Evolutionary conservation across 2,888 invertebrate species (phyloP).

Genomic region (Ferrisia virgata): DNA sequence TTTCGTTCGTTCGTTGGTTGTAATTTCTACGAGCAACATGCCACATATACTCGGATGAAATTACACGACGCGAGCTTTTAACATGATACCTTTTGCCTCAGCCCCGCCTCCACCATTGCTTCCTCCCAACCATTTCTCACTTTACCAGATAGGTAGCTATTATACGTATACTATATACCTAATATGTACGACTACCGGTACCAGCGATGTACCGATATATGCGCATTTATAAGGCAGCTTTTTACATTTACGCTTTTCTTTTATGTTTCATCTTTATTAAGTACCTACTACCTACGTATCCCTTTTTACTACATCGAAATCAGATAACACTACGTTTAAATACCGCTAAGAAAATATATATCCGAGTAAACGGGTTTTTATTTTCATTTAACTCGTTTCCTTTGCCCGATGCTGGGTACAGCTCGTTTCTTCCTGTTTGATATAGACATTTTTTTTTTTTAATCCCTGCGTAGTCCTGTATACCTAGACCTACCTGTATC

Average conservation of each 20-base stretch:
- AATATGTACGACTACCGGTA: not conserved
- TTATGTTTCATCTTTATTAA: not conserved
- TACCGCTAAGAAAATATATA: not conserved
- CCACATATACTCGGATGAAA: not conserved
- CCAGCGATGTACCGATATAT: too few relatives aligned
- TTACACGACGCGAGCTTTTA: not conserved
- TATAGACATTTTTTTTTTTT: too few relatives aligned
- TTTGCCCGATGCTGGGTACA: too few relatives aligned
- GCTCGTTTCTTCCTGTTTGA: too few relatives aligned
- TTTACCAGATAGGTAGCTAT: not conserved
- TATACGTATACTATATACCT: too few relatives aligned
- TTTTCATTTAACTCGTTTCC: not conserved
- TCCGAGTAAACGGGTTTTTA: not conserved
- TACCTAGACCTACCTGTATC: too few relatives aligned
- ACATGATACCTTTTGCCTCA: not conserved
- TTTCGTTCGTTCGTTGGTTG: too few relatives aligned
- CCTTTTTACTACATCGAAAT: not conserved
- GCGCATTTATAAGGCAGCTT: not conserved
- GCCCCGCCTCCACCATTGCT: not conserved
- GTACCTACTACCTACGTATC: too few relatives aligned
- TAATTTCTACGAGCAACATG: not conserved
- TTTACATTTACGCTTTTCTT: not conserved
- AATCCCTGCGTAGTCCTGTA: too few relatives aligned
- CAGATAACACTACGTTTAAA: not conserved
- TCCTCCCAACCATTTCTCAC: not conserved